Conservation (phyloP, 2,797 vertebrate species). For the Chromobotia macracanthus region DNA sequence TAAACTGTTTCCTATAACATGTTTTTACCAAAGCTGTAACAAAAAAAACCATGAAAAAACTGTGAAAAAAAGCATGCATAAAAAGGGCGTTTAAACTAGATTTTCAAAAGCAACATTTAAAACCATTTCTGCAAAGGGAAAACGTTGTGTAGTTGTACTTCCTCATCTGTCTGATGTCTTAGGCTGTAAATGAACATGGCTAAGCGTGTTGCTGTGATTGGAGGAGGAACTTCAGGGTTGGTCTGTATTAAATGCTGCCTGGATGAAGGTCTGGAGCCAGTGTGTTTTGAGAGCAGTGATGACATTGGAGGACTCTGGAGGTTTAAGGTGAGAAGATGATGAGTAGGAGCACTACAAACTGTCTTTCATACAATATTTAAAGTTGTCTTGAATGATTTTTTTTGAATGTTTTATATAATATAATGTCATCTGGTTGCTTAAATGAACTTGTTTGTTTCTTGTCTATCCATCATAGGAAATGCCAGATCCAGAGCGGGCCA, state of each 20-base stretch:
- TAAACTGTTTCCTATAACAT: too few species aligned
- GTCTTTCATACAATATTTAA: too few species aligned
- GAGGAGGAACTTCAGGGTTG: conserved; percentile 81
- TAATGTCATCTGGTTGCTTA: too few species aligned
- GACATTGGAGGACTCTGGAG: conserved; percentile 91
- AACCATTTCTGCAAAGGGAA: too few species aligned
- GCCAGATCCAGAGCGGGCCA: conserved; percentile 81
- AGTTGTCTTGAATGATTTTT: too few species aligned
- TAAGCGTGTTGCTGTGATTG: conserved; percentile 79
- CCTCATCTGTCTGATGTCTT: neutral
- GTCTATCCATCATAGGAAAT: conserved; percentile 75
- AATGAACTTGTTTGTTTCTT: neutral
- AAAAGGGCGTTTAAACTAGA: too few species aligned
- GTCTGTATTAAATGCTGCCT: conserved; percentile 83
- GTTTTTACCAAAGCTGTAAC: too few species aligned
- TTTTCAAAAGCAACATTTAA: too few species aligned
- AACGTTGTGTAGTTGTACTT: too few species aligned
- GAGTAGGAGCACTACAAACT: neutral
- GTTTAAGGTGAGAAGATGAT: conserved; percentile 78
- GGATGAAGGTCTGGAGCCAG: conserved; percentile 84
- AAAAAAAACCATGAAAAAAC: too few species aligned
- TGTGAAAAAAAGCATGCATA: too few species aligned
- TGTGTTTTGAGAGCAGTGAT: conserved; percentile 86
- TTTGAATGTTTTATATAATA: too few species aligned
- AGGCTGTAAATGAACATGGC: conserved; percentile 58